phyloP scores from a whole-genome alignment of 2,113 vertebrate species.

The Sterna hirundo region DNA sequence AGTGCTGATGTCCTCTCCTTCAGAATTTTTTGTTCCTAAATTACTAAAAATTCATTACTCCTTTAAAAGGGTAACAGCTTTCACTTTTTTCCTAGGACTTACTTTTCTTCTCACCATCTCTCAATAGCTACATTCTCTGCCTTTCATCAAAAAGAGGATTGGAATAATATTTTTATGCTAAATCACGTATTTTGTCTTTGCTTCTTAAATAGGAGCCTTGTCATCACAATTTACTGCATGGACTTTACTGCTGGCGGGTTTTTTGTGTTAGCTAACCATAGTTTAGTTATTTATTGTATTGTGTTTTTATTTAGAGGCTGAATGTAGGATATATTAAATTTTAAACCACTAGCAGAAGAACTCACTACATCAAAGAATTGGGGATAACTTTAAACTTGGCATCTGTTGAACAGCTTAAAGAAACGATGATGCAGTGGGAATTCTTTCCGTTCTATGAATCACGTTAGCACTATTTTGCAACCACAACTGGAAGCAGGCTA shows the following conservation, averaged over 20 bases:
- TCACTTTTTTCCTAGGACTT: neutral
- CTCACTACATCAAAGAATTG: neutral
- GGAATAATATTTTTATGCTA: neutral
- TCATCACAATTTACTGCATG: neutral
- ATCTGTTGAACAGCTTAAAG: neutral
- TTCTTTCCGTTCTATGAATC: neutral
- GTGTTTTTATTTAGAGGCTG: neutral
- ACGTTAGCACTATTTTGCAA: neutral
- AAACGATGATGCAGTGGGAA: neutral
- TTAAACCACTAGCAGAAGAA: neutral
- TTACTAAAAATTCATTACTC: neutral
- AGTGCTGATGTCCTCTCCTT: neutral
- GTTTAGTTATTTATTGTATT: neutral
- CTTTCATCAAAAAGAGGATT: neutral
- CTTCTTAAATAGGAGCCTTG: neutral
- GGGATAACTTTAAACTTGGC: neutral
- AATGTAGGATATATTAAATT: neutral
- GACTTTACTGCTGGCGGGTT: neutral
- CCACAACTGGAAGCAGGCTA: neutral
- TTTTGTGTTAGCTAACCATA: neutral
- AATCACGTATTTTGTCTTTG: neutral
- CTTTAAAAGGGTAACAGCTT: neutral
- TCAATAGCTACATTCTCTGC: neutral
- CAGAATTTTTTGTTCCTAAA: neutral
- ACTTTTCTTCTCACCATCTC: neutral